Evolutionary conservation across 2,113 vertebrate genomes (phyloP), one percentile per base, ranked within the genome.

Genomic region (Pygoscelis adeliae): DNA sequence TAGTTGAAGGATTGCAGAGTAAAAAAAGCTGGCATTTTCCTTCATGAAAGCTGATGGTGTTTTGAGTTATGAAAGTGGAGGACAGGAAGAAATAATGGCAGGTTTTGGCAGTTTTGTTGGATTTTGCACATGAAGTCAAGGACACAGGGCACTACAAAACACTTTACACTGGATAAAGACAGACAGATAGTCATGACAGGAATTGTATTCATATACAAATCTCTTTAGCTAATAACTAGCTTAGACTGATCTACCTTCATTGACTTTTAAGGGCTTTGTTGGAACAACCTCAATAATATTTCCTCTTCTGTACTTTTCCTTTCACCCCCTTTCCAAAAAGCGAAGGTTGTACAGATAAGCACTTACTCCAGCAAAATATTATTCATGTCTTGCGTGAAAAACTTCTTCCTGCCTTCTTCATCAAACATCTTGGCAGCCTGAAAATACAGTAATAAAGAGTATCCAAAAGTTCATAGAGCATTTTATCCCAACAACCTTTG

Each of bases 361-460:
- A 99, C 99, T 99, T 98, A 99, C 99, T 99, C 99, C 79, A 99
- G 98, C 50, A 99, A 98, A 98, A 99, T 99, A 99, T 99, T 99
- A 98, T 99, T 99, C 99, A 99, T 99, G 97, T 99, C 99, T 98
- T 99, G 98, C 0, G 99, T 99, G 98, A 99, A 99, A 98, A 99
- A 99, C 94, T 99, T 99, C 98, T 99, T 99, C 92, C 99, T 99
- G 95, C 99, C 99, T 98, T 99, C 99, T 98, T 99, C 98, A 94
- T 99, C 99, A 97, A 99, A 99, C 97, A 99, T 98, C 93, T 99
- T 99, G 89, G 99, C 99, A 22, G 99, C 99, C 99, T 99, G 97
- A 58, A 97, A 90, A 95, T 13, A 93, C 9, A 95, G 55, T 22
- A 55, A 89, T 58, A 96, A 82, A 96, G 59, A 61, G 15, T 30